phyloP scores from a whole-genome alignment of 2,888 invertebrate species.

The Beris chalybata region DNA sequence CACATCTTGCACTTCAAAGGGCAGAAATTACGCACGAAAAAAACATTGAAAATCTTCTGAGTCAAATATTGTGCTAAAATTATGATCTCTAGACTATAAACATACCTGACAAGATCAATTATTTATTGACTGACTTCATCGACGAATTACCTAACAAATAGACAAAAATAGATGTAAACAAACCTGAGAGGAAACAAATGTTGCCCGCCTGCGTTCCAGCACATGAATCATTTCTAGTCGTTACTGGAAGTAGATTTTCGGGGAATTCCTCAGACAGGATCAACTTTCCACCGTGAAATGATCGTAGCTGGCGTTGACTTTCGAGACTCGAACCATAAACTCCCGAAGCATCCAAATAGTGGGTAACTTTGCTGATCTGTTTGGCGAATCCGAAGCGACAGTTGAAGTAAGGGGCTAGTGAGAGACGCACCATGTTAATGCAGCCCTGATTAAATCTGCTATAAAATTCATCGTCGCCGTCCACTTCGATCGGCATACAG shows the following conservation, averaged over 20 bases:
- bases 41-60: no score
- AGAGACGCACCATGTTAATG: constrained; percentile 72
- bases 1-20: no score
- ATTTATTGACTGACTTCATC: no score
- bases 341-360: constrained; percentile 72
- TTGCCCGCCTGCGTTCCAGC: constrained; percentile 61
- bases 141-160: no score
- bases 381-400: constrained; percentile 72
- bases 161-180: neutral
- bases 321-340: constrained; percentile 71
- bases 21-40: no score
- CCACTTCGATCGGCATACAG: constrained; percentile 68
- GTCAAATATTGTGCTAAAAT: no score
- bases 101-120: no score
- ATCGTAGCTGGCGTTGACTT: constrained; percentile 62
- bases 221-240: constrained; percentile 66
- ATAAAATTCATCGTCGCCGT: constrained; percentile 65
- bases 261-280: constrained; percentile 68
- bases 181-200: constrained; percentile 63
- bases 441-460: constrained; percentile 63
- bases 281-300: constrained; percentile 64
- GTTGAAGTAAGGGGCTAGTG: constrained; percentile 66
- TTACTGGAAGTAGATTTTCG: constrained; percentile 64
- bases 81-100: no score
- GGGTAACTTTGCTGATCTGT: constrained; percentile 69